Percentiles rank a stretch among this genome's conserved stretches.
phyloP scores from a whole-genome alignment of 2,888 invertebrate species.

The Rambutsinella grinnellia region DNA sequence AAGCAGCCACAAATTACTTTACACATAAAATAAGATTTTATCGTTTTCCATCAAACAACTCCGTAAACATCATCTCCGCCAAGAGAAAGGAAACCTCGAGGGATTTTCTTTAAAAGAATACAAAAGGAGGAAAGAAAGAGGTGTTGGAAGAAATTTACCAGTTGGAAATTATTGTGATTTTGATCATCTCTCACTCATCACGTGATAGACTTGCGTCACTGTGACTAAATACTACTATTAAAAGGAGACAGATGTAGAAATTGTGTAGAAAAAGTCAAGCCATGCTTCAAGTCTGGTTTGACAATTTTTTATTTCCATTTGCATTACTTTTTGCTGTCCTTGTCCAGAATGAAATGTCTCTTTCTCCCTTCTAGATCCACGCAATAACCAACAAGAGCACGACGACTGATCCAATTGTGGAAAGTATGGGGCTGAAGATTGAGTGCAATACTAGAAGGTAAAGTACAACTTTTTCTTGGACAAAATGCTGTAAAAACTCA shows the following conservation, averaged over 20 bases:
- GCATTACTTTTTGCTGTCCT: not conserved
- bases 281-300: not conserved
- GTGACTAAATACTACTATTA: not conserved
- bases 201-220: not conserved
- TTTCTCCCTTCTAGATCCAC: slow-evolving; percentile 68
- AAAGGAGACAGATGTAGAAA: not conserved
- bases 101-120: too few species aligned
- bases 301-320: not conserved
- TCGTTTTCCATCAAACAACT: slow-evolving; percentile 16
- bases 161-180: not conserved
- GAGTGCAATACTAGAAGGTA: slow-evolving; percentile 85
- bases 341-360: not conserved
- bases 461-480: slow-evolving; percentile 38
- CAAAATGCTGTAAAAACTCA: too few species aligned
- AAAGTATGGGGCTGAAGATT: slow-evolving; percentile 88
- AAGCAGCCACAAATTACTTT: slow-evolving; percentile 36
- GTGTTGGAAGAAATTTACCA: not conserved
- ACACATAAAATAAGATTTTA: slow-evolving; percentile 38
- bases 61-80: not conserved
- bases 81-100: not conserved
- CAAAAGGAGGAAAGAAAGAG: too few species aligned
- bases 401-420: slow-evolving; percentile 81
- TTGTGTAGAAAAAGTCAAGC: not conserved
- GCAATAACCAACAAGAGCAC: slow-evolving; percentile 68
- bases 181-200: not conserved